Evolutionary conservation across 2,888 invertebrate species (phyloP).

Genomic region (Acrobasis consociella): DNA sequence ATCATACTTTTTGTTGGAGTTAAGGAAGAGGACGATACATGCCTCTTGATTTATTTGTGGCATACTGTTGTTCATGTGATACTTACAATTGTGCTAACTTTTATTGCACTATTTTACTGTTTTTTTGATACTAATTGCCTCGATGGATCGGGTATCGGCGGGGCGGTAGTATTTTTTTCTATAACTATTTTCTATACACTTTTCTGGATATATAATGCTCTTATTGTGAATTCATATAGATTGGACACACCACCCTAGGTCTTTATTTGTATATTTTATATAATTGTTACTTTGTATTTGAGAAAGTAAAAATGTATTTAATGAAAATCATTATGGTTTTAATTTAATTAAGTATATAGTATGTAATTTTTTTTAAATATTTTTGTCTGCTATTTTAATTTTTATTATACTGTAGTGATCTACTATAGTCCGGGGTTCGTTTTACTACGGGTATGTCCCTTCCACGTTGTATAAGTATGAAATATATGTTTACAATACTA

Average conservation of each 20-base stretch:
- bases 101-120: background rate
- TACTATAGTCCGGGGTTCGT: too few species aligned
- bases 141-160: background rate
- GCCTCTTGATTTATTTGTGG: background rate
- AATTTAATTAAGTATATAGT: too few species aligned
- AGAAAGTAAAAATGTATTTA: slow-evolving; percentile 1
- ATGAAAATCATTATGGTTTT: too few species aligned
- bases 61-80: slow-evolving; percentile 2
- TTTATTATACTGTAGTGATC: too few species aligned
- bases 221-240: slow-evolving; percentile 9
- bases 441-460: too few species aligned
- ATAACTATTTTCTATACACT: background rate
- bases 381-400: too few species aligned
- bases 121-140: background rate
- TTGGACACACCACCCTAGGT: background rate
- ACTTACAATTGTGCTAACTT: background rate
- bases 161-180: background rate
- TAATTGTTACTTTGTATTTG: background rate
- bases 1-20: slow-evolving; percentile 2
- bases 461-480: too few species aligned
- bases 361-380: too few species aligned
- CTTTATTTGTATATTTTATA: background rate
- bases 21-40: background rate
- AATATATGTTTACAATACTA: too few species aligned
- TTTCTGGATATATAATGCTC: background rate